phyloP scores from a whole-genome alignment of 2,888 invertebrate genomes.

The Odontocerum albicorne region DNA sequence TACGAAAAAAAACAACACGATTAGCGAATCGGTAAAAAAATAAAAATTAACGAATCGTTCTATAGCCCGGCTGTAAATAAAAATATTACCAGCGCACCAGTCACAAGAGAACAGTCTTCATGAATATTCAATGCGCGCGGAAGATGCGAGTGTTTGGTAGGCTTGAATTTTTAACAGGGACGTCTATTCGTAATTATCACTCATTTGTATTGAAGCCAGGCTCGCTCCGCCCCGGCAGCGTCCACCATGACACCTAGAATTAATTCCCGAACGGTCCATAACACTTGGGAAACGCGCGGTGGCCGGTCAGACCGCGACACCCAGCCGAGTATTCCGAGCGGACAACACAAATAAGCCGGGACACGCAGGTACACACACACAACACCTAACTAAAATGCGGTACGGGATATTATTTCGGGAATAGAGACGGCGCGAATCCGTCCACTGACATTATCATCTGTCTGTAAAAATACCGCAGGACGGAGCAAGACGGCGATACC shows the following conservation, averaged over 20 bases:
- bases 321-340: constrained; percentile 20
- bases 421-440: constrained; percentile 16
- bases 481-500: constrained; percentile 22
- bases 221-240: neutral
- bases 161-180: constrained; percentile 2
- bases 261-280: constrained; percentile 6
- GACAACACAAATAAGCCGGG: constrained; percentile 24
- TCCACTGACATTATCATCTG: constrained; percentile 18
- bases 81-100: too few relatives aligned
- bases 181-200: constrained; percentile 15
- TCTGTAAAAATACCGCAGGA: constrained; percentile 24
- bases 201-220: constrained; percentile 1
- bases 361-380: constrained; percentile 14
- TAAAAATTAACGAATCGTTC: neutral
- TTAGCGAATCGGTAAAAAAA: too few relatives aligned
- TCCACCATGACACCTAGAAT: constrained; percentile 17
- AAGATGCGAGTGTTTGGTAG: neutral
- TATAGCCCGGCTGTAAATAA: neutral
- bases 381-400: constrained; percentile 33
- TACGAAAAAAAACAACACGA: too few relatives aligned
- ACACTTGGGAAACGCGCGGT: neutral
- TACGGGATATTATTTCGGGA: constrained; percentile 28
- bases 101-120: neutral
- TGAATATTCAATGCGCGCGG: constrained; percentile 1
- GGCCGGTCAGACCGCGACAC: constrained; percentile 12